Evolutionary conservation across 2,797 vertebrate species (phyloP).

Genomic region (Myripristis jacobus): DNA sequence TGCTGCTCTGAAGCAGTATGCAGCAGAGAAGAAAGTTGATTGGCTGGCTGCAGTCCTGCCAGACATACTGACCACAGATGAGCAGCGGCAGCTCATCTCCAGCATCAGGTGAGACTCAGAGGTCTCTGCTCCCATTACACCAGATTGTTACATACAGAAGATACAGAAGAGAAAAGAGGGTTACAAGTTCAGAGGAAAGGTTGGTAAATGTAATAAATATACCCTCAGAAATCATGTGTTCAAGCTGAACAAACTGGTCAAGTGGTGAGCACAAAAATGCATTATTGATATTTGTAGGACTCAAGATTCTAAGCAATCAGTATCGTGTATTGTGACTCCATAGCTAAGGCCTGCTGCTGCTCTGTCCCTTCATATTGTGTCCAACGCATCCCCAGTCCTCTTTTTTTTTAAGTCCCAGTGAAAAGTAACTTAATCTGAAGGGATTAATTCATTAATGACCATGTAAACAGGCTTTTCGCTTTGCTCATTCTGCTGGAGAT

Average conservation of each 20-base stretch:
- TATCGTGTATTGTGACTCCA: no score
- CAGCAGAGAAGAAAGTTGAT: constrained; percentile 91
- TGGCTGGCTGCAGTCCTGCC: constrained; percentile 89
- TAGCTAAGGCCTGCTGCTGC: no score
- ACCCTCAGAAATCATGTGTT: neutral
- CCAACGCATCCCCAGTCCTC: constrained; percentile 4
- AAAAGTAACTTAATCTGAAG: constrained; percentile 62
- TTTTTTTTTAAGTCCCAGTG: constrained; percentile 21
- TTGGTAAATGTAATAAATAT: no score
- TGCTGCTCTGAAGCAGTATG: constrained; percentile 91
- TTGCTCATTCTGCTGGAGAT: constrained; percentile 40
- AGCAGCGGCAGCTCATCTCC: constrained; percentile 89
- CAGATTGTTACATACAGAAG: neutral
- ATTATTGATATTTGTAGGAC: no score
- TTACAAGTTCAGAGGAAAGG: neutral
- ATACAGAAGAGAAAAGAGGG: neutral
- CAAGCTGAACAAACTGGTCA: no score
- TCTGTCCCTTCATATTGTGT: neutral
- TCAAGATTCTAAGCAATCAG: no score
- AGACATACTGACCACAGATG: constrained; percentile 87
- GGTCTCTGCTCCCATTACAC: constrained; percentile 8
- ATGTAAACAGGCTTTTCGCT: constrained; percentile 54
- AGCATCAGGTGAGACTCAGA: constrained; percentile 89
- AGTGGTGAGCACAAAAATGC: no score
- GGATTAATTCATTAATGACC: constrained; percentile 46